Evolutionary conservation across 2,113 vertebrate genomes (phyloP), one percentile per base, ranked within the genome.

Genomic region (Rallus limicola): DNA sequence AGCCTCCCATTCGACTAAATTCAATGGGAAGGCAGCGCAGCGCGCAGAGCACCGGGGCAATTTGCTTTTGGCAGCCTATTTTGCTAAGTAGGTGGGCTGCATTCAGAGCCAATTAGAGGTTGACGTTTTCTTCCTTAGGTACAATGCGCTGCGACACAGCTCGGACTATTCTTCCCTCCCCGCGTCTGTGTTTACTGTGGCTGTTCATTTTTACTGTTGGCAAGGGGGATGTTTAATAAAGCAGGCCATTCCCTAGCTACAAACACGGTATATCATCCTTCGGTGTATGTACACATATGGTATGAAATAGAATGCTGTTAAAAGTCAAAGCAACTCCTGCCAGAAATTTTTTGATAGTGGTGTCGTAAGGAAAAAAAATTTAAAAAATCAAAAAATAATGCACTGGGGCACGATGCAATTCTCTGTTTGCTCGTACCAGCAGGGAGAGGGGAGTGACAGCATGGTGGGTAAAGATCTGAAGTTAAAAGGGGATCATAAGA

Each of bases 161-260:
- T 90, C 56, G 64, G 91, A 75, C 95, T 58, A 15, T 7, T 87
- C 93, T 74, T 76, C 88, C 81, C 89, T 87, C 83, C 67, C 95
- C 19, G 83, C 50, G 31, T 89, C 96, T 93, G 88, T 95, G 95
- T 93, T 96, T 96, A 80, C 95, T 53, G 86, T 56, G 92, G 93
- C 95, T 96, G 96, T 26, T 95, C 96, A 93, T 84, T 92, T 92
- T 58, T 90, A 89, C 92, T 38, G 23, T 80, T 96, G 93, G 95
- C 95, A 94, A 93, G 74, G 74, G 91, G 86, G 77, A 94, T 91
- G 96, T 93, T 96, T 94, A 94, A 96, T 91, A 96, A 94, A 95
- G 96, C 93, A 92, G 91, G 77, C 95, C 96, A 80, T 95, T 91
- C 92, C 93, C 91, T 74, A 82, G 95, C 68, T 89, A 96, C 93